phyloP scores from a whole-genome alignment of 30 jellyfish, hydroid and myxozoan genomes.

The Pseudorhiza aurosa region DNA sequence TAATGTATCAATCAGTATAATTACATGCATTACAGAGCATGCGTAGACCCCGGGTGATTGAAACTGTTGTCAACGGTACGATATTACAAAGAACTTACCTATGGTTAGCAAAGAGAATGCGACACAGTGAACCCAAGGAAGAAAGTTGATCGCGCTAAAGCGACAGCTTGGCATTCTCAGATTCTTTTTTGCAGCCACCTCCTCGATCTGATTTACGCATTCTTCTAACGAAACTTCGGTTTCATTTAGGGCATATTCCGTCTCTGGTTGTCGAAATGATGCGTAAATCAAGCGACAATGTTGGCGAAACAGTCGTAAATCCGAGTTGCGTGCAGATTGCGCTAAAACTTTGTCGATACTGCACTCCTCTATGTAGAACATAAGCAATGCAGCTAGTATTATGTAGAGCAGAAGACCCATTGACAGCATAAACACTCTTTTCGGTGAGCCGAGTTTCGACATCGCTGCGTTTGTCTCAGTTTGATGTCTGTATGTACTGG shows the following conservation, averaged over 20 bases:
- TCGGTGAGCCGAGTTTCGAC: slow-evolving; percentile 29
- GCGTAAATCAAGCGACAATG: not conserved
- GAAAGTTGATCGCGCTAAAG: slow-evolving; percentile 17
- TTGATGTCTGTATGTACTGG: too few relatives aligned
- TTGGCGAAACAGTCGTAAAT: not conserved
- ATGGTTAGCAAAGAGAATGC: slow-evolving; percentile 39
- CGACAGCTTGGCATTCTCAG: slow-evolving; percentile 2
- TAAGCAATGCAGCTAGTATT: slow-evolving; percentile 4
- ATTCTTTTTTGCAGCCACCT: not conserved
- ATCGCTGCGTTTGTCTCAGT: too few relatives aligned
- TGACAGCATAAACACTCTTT: slow-evolving; percentile 21
- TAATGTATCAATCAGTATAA: too few relatives aligned
- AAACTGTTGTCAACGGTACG: too few relatives aligned
- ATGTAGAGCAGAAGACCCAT: slow-evolving; percentile 29
- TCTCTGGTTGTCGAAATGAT: not conserved
- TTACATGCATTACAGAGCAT: too few relatives aligned
- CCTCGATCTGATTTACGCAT: not conserved
- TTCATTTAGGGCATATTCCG: not conserved
- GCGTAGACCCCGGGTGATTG: too few relatives aligned
- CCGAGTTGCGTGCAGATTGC: not conserved
- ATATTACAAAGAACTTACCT: slow-evolving; percentile 31
- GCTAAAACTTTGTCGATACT: not conserved
- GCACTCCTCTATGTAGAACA: slow-evolving; percentile 61
- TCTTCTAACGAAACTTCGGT: slow-evolving; percentile 8
- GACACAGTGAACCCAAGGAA: slow-evolving; percentile 57